Conservation (phyloP, 2,888 invertebrate genomes). For the Trilocha varians region DNA sequence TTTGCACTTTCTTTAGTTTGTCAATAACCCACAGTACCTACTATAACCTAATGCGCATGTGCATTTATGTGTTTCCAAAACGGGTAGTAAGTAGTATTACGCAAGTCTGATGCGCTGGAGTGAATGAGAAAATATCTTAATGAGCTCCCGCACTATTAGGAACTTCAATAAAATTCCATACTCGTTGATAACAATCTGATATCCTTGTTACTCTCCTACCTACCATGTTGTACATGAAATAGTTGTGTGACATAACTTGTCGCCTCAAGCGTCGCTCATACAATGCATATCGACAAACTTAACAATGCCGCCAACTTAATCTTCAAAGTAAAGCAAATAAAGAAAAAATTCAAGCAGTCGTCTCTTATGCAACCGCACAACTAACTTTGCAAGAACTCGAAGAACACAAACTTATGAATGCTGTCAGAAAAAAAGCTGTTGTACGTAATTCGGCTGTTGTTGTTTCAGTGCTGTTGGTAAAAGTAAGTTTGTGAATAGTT, state of each 20-base stretch:
- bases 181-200: conserved; percentile 53
- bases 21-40: no score
- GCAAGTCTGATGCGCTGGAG: no score
- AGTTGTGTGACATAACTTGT: conserved; percentile 57
- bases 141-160: no score
- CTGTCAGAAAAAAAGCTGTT: conserved; percentile 19
- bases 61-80: no score
- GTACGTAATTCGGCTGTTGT: conserved; percentile 21
- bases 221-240: conserved; percentile 55
- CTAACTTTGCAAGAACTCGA: conserved; percentile 5
- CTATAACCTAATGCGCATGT: no score
- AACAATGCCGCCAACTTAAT: conserved; percentile 12
- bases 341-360: conserved; percentile 15
- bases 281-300: conserved; percentile 35
- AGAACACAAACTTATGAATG: conserved; percentile 29
- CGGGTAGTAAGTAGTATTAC: no score
- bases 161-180: conserved; percentile 47
- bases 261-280: conserved; percentile 53
- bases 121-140: no score
- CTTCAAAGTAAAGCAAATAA: conserved; percentile 15
- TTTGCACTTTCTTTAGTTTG: no score
- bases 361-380: neutral
- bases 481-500: conserved; percentile 32
- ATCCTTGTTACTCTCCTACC: conserved; percentile 63
- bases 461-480: conserved; percentile 18